Evolutionary conservation across 2,113 vertebrate genomes (phyloP).

Genomic region (Amazona vittata): DNA sequence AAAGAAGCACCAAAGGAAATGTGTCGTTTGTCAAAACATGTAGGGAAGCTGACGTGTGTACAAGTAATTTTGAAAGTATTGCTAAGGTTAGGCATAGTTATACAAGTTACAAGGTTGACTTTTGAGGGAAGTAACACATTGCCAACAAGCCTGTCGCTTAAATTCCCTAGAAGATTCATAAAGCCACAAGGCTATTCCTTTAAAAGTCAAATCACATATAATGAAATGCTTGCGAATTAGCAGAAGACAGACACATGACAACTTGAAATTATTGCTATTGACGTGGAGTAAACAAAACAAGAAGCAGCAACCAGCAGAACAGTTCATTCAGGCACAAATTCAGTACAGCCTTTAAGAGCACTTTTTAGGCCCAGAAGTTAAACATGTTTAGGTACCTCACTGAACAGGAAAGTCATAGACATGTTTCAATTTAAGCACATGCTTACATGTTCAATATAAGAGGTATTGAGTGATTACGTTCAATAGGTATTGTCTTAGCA

Average conservation of each 20-base stretch:
- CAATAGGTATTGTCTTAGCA: neutral
- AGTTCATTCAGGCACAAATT: neutral
- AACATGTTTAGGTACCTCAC: neutral
- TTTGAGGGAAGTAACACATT: conserved; percentile 9
- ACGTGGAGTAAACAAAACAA: neutral
- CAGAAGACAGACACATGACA: neutral
- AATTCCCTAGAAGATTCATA: conserved; percentile 12
- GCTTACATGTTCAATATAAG: neutral
- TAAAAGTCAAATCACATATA: neutral
- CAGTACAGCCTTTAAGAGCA: neutral
- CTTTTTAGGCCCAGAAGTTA: neutral
- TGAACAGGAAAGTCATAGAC: neutral
- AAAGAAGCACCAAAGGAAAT: conserved; percentile 82
- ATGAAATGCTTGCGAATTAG: conserved; percentile 13
- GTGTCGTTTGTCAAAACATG: conserved; percentile 84
- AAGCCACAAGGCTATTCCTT: conserved; percentile 2
- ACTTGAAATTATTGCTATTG: neutral
- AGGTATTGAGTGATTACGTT: neutral
- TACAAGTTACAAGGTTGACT: conserved; percentile 63
- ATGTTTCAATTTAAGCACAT: neutral
- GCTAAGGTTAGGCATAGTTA: conserved; percentile 72
- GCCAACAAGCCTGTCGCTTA: conserved; percentile 10
- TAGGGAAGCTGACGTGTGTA: conserved; percentile 75
- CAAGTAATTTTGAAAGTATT: conserved; percentile 77
- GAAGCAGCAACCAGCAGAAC: neutral